Base-by-base conservation (phyloP, 2,888 invertebrate genomes). In the Malthinus seriepunctatus region DNA sequence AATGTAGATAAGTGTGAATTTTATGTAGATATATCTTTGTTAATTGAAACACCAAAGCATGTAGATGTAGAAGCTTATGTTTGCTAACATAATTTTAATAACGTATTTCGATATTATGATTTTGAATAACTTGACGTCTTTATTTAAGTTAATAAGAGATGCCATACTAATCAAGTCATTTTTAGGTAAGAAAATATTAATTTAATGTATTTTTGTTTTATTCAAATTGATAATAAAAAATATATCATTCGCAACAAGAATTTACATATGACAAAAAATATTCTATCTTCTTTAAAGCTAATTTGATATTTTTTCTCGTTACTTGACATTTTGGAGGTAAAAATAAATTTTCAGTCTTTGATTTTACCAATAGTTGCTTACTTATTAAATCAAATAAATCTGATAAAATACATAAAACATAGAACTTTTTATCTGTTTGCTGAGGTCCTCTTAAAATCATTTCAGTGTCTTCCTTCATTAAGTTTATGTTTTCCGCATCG, bases 191-290 rank as follows among this genome's bases (percentile, higher is more conserved):
- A 23, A n/a, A n/a, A 5, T 5, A 23, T 23, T 23, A 23, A 23
- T 23, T 23, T 23, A 23, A 5, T 23, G 23, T 23, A 23, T 3
- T 23, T 23, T 23, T 5, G 23, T 23, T 23, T 23, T 23, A 23
- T 23, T 23, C 23, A 3, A 23, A 23, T 23, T 23, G 23, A 23
- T 3, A 23, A 23, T 23, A 23, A 23, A 23, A 23, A 23, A 23
- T 23, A 3, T 23, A 23, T 23, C 23, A 23, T 23, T 23, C 23
- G 23, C 5, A 23, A 23, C 56, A 59, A 39, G 32, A 62, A 63
- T 73, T 71, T 67, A 84, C 75, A 81, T 82, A 91, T 0, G 89
- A 86, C 59, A 91, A 76, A 76, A 88, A 87, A 78, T 86, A 91
- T 71, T 90, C 88, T 1, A 91, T 70, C 79, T 90, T 91, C 71